A percentile compares a stretch with the other conserved stretches of the same genome.
Evolutionary conservation across 1,140 invertebrate species (phyloP).

Genomic region (Trichonephila clavipes): DNA sequence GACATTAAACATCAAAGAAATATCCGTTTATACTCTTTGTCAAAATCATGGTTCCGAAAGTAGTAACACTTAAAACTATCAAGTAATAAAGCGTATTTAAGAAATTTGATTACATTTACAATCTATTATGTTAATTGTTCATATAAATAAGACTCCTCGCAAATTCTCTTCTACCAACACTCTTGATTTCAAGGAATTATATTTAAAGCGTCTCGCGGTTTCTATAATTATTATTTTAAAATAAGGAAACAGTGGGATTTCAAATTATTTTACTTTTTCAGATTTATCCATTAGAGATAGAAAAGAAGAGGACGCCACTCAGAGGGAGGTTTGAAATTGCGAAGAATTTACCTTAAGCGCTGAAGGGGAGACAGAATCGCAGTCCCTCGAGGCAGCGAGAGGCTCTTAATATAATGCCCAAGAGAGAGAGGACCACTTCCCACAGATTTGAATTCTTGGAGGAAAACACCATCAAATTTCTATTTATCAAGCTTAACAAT

Average conservation of each 20-base stretch:
- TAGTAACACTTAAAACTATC: no score
- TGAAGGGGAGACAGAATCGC: background rate
- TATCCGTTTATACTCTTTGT: no score
- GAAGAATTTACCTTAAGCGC: background rate
- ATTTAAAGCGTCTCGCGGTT: no score
- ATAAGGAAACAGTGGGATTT: background rate
- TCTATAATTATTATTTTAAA: no score
- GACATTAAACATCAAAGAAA: no score
- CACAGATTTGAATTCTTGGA: constrained; percentile 62
- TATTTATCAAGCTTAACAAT: constrained; percentile 71
- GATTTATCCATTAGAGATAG: background rate
- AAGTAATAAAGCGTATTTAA: no score
- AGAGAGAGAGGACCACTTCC: background rate
- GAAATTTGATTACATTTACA: no score
- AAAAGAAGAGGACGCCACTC: background rate
- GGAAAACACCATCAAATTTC: constrained; percentile 74
- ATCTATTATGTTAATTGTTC: no score
- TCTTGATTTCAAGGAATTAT: no score
- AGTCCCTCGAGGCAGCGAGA: constrained; percentile 4
- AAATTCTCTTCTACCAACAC: no score
- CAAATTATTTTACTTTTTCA: background rate
- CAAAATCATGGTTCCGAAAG: no score
- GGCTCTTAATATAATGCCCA: constrained; percentile 46
- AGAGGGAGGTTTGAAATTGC: background rate
- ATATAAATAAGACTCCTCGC: no score